Evolutionary conservation across 2,797 vertebrate genomes (phyloP).

Genomic region (Tarsius wallacei): DNA sequence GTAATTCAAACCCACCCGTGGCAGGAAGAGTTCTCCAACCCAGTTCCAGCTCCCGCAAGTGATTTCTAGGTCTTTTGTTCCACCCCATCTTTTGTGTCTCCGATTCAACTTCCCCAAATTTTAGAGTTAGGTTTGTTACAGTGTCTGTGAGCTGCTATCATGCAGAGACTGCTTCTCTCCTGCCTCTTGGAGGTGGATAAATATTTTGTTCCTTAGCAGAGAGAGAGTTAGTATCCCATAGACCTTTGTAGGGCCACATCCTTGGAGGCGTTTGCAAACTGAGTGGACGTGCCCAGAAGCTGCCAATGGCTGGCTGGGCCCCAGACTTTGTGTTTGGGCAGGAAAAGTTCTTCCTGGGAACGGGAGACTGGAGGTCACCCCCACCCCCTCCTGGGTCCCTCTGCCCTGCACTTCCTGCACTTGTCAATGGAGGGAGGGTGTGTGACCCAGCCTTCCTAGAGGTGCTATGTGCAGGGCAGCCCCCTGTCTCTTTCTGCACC

Average conservation of each 20-base stretch:
- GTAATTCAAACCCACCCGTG: not conserved
- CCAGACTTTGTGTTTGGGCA: slow-evolving; percentile 23
- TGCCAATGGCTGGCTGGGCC: not conserved
- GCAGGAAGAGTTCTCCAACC: not conserved
- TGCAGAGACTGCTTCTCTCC: not conserved
- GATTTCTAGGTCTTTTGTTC: not conserved
- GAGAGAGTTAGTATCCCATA: not conserved
- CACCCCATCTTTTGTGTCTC: not conserved
- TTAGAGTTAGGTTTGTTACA: not conserved
- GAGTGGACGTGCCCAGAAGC: not conserved
- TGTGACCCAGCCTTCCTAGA: not conserved
- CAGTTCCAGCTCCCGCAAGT: not conserved
- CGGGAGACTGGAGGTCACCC: not conserved
- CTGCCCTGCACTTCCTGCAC: slow-evolving; percentile 31
- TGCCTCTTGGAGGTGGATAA: not conserved
- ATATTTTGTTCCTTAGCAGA: fast-evolving
- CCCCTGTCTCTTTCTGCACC: not conserved
- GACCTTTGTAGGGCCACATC: not conserved
- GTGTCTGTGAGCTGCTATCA: not conserved
- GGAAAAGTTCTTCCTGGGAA: slow-evolving; percentile 63
- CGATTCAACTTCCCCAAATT: not conserved
- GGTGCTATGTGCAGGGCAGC: not conserved
- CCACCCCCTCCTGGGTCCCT: not conserved
- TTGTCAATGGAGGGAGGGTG: not conserved
- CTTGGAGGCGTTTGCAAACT: not conserved